Conservation (phyloP, 2,113 vertebrate species). For the Perca fluviatilis region DNA sequence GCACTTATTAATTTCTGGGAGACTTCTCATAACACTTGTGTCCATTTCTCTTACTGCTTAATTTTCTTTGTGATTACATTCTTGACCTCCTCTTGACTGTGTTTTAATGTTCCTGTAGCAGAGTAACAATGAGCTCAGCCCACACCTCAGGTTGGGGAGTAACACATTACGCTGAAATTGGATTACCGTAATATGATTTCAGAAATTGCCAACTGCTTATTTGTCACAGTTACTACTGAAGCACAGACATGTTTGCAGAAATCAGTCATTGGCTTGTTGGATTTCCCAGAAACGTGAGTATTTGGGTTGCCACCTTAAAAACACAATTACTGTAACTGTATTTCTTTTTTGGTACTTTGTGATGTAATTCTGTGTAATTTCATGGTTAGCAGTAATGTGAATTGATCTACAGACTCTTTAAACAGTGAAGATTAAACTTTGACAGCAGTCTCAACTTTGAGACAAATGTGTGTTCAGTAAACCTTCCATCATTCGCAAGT, state of each 20-base stretch:
- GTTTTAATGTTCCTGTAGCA: constrained; percentile 6
- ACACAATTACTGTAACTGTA: not conserved
- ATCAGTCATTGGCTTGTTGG: not conserved
- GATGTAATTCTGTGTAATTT: constrained; percentile 29
- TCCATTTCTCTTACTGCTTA: not conserved
- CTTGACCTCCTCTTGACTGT: constrained; percentile 12
- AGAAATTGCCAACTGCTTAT: constrained; percentile 15
- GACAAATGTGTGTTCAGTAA: constrained; percentile 23
- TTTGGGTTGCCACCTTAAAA: not conserved
- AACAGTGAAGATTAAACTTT: constrained; percentile 21
- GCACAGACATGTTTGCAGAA: not conserved
- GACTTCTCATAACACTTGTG: not conserved
- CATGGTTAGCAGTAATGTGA: not conserved
- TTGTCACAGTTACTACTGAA: constrained; percentile 5
- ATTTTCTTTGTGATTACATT: constrained; percentile 14
- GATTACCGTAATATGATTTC: constrained; percentile 4
- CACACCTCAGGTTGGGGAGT: not conserved
- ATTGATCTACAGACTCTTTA: not conserved
- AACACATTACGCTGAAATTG: constrained; percentile 15
- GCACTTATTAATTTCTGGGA: not conserved
- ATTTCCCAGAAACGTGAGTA: not conserved
- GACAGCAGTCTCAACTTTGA: constrained; percentile 35
- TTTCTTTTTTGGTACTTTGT: not conserved
- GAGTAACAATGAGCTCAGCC: constrained; percentile 1
- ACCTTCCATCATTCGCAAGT: constrained; percentile 17